Evolutionary conservation across 2,888 invertebrate genomes (phyloP), one percentile per base, ranked within the genome.

Genomic region (Melikaiella ostensackeni): DNA sequence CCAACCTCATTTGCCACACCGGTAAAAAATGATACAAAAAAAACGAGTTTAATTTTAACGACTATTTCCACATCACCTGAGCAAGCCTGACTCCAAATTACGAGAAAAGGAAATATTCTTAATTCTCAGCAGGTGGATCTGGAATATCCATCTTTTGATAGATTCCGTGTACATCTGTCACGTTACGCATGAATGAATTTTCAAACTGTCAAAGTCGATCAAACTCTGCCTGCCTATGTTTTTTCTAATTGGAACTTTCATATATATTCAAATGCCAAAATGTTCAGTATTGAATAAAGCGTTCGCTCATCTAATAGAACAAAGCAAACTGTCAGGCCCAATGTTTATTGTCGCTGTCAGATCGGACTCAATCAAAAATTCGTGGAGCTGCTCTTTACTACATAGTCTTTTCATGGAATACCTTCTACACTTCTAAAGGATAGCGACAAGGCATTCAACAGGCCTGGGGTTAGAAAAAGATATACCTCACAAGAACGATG

Each of bases 401-500:
- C 50, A 19, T n/a, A 3, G 8, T 50, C 50, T 9, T 50, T 50
- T 50, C n/a, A 50, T 50, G 50, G 50, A 50, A 50, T 50, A 9
- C 2, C 50, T 7, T 42, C 5, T 16, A 42, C 16, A 42, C 42
- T n/a, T 50, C 50, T 57, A 57, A 13, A 24, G 21, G 57, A 57
- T 9, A 57, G 24, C 24, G 57, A 50, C 21, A 50, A 50, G 50
- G n/a, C 50, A 50, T 50, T 27, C 24, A 57, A 57, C 24, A 24
- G 16, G 57, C 24, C 30, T 50, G 57, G 24, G 57, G 24, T 50
- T 30, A 57, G 33, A 61, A 55, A 57, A 21, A 24, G n/a, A n/a
- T 73, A 61, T 35, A 38, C 46, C 55, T 73, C 21, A 50, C 38
- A 46, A 55, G 24, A 19, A 73, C 57, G 24, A 24, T 27, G 24